These are phyloP conservation scores for Cheilosia urbana DNA, from an alignment of 2,888 invertebrate genomes.

Conservation along the genomic window DNA sequence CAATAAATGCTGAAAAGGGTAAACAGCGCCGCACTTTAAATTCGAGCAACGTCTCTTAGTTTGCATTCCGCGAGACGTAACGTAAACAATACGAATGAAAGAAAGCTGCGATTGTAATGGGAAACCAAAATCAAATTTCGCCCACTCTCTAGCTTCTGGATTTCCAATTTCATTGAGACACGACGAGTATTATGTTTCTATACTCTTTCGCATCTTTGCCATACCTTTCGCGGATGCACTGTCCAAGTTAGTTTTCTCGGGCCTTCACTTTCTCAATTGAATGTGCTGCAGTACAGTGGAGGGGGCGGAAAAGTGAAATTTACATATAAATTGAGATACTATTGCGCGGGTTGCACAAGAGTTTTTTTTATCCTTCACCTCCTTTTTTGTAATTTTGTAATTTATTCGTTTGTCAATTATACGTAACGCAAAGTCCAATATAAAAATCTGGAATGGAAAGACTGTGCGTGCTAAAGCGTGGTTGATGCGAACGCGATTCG, in stretches of 20 bases:
- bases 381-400: constrained; percentile 27
- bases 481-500: constrained; percentile 25
- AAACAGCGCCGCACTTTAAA: constrained; percentile 36
- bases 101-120: constrained; percentile 60
- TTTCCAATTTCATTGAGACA: neutral
- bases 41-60: constrained; percentile 39
- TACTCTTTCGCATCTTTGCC: constrained; percentile 31
- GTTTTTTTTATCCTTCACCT: constrained; percentile 13
- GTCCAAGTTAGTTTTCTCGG: constrained; percentile 28
- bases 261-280: constrained; percentile 50
- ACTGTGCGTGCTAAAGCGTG: constrained; percentile 14
- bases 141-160: neutral
- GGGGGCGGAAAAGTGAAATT: constrained; percentile 46
- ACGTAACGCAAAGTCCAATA: constrained; percentile 1
- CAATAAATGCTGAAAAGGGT: constrained; percentile 44
- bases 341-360: constrained; percentile 54
- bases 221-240: constrained; percentile 59
- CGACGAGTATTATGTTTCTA: constrained; percentile 14
- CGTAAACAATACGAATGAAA: constrained; percentile 63
- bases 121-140: constrained; percentile 59
- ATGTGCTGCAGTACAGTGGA: constrained; percentile 12
- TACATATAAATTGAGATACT: constrained; percentile 68
- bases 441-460: constrained; percentile 16
- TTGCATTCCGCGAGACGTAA: constrained; percentile 58
- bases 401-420: constrained; percentile 58